These are phyloP conservation scores for Cheilosia variabilis DNA, from an alignment of 2,888 invertebrate species.

Conservation along the genomic window DNA sequence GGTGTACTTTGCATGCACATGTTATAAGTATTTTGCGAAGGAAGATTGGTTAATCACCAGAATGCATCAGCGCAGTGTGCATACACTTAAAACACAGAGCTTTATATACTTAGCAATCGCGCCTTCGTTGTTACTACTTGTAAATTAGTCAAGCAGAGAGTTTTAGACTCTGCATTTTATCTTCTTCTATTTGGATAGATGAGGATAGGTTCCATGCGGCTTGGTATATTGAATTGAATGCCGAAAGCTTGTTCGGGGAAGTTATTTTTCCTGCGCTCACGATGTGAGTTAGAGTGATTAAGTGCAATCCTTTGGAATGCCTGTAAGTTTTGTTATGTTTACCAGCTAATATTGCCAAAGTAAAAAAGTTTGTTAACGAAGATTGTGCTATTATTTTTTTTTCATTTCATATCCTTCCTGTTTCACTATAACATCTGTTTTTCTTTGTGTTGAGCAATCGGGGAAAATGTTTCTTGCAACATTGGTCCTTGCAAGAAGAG, in stretches of 20 bases:
- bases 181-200: not conserved
- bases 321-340: not conserved
- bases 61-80: conserved; percentile 22
- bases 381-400: not conserved
- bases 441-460: too few species aligned
- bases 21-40: conserved; percentile 51
- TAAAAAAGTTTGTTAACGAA: not conserved
- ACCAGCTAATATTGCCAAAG: not conserved
- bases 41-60: conserved; percentile 67
- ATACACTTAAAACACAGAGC: not conserved
- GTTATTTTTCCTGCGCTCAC: not conserved
- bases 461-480: too few species aligned
- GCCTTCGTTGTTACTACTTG: conserved; percentile 19
- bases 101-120: not conserved
- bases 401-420: too few species aligned
- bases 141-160: conserved; percentile 42
- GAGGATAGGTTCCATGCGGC: not conserved
- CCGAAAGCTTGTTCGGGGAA: not conserved
- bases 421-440: too few species aligned
- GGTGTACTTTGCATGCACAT: conserved; percentile 31
- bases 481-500: too few species aligned
- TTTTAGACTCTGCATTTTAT: conserved; percentile 21
- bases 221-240: not conserved
- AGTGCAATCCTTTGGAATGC: not conserved
- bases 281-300: not conserved